These are phyloP conservation scores for Neostethus bicornis DNA, from an alignment of 2,797 vertebrate genomes.

Conservation along the genomic window DNA sequence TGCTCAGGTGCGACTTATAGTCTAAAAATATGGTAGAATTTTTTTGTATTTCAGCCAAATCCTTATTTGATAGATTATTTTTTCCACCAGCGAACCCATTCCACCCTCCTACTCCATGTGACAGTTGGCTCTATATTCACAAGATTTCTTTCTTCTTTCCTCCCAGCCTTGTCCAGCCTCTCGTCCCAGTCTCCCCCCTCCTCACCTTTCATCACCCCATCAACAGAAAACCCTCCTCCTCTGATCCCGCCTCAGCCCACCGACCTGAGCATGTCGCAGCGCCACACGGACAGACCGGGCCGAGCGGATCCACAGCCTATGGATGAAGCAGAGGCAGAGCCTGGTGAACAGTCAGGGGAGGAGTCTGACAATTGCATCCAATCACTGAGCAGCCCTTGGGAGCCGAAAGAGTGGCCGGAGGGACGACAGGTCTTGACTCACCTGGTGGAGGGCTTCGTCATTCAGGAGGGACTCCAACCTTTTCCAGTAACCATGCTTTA, in stretches of 20 bases:
- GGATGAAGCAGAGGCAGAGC: neutral
- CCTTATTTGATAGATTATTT: too few species aligned
- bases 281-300: constrained; percentile 19
- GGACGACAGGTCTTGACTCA: constrained; percentile 91
- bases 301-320: constrained; percentile 2
- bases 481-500: constrained; percentile 85
- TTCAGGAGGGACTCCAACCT: constrained; percentile 94
- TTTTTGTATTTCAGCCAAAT: too few species aligned
- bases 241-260: constrained; percentile 58
- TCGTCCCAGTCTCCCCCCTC: constrained; percentile 78
- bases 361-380: constrained; percentile 38
- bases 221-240: constrained; percentile 75
- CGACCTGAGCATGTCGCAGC: constrained; percentile 50
- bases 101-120: too few species aligned
- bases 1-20: too few species aligned
- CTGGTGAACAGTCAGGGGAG: constrained; percentile 40
- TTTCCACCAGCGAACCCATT: too few species aligned
- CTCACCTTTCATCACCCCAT: constrained; percentile 65
- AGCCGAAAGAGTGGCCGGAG: constrained; percentile 66
- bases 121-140: neutral
- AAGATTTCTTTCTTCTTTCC: constrained; percentile 11
- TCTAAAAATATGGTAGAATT: too few species aligned
- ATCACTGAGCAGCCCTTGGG: constrained; percentile 51
- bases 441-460: constrained; percentile 96
- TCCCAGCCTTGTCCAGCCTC: constrained; percentile 77